Base-by-base conservation (phyloP, 1,140 invertebrate genomes). In the Pteromalus puparum region DNA sequence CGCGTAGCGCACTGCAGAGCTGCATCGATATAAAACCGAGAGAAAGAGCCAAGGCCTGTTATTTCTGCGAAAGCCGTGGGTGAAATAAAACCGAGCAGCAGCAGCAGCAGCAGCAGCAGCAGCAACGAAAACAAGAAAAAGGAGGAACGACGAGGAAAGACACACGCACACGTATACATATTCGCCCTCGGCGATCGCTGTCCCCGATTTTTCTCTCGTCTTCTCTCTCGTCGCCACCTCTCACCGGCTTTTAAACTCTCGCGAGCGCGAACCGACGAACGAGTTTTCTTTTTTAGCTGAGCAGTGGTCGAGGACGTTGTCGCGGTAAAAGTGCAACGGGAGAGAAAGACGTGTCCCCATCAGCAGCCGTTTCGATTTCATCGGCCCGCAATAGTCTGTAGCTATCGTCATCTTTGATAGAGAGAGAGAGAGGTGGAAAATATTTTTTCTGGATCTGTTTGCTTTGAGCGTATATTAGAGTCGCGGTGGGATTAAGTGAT, bases 291-390 rank as follows among this genome's bases (percentile, higher is more conserved):
- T 61, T 38, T 82, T 83, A 83, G 38, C n/a, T 9, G 34, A 2
- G 5, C 65, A 65, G 30, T 38, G 9, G 18, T 61, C 75, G 13
- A 53, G n/a, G 75, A 21, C 10, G 76, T 34, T 13, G 53, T 13
- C 82, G 81, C 30, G 76, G 75, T 87, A 87, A 88, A 87, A 85
- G 83, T 87, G 86, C 85, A 78, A 28, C 34, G 30, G 18, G 18
- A 61, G 18, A 61, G 53, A 61, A 21, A 48, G 21, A 4, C 53
- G 18, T 75, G 21, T 46, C 24, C 42, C 73, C 21, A 21, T 26
- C 73, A 26, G 21, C 53, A 61, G 21, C 21, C 15, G 53, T 75
- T 34, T 12, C 53, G 13, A 67, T 76, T 82, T 77, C 76, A 68
- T 67, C 26, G 74, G 26, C 53, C 84, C 48, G 77, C 42, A 26